Percentiles rank a stretch among this genome's conserved stretches.
Evolutionary conservation across 2,113 vertebrate genomes (phyloP).

Genomic region (Tympanuchus pallidicinctus): DNA sequence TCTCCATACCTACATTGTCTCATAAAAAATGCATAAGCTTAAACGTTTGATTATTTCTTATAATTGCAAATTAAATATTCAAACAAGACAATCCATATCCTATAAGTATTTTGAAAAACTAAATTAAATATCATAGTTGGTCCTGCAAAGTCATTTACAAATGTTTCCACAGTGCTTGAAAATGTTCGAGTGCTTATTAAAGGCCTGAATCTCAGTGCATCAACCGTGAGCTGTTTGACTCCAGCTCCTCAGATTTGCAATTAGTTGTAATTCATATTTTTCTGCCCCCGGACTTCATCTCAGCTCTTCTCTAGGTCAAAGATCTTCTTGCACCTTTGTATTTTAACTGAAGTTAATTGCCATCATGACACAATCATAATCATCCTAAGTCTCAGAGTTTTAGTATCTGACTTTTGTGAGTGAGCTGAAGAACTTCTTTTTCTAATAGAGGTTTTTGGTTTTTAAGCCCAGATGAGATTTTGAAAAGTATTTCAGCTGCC

Average conservation of each 20-base stretch:
- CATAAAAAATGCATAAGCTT: constrained; percentile 60
- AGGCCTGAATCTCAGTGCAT: background rate
- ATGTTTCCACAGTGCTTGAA: background rate
- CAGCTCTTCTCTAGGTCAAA: background rate
- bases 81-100: constrained; percentile 40
- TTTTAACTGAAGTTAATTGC: background rate
- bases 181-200: background rate
- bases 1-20: background rate
- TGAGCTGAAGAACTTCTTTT: background rate
- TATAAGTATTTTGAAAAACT: constrained; percentile 33
- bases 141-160: background rate
- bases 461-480: background rate
- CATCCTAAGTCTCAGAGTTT: background rate
- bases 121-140: constrained; percentile 17
- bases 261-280: background rate
- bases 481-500: background rate
- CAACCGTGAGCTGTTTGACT: background rate
- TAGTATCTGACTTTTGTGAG: background rate
- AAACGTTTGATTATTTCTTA: constrained; percentile 62
- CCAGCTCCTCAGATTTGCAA: background rate
- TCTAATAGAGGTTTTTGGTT: background rate
- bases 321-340: background rate
- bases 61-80: constrained; percentile 60
- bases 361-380: background rate
- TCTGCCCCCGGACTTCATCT: background rate